Evolutionary conservation across 2,797 vertebrate genomes (phyloP).

Genomic region (Strix occidentalis): DNA sequence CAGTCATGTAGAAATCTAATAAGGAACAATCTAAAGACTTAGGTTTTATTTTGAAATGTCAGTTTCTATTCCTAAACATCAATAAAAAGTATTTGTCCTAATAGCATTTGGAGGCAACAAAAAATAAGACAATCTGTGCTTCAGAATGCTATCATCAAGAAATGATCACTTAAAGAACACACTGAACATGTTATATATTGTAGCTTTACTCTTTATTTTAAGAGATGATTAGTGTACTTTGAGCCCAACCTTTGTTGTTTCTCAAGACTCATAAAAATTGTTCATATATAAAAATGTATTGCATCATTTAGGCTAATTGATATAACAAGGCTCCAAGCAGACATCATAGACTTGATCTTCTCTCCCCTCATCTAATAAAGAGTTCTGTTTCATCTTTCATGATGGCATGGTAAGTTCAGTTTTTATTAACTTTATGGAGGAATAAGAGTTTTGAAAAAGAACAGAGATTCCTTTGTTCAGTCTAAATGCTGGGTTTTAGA

Average conservation of each 20-base stretch:
- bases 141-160: not conserved
- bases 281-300: not conserved
- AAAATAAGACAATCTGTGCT: not conserved
- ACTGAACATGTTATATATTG: not conserved
- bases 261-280: not conserved
- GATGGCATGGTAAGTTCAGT: not conserved
- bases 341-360: not conserved
- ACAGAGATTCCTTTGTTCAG: not conserved
- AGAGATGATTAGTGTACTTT: not conserved
- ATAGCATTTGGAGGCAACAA: not conserved
- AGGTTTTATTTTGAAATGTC: constrained; percentile 19
- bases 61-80: constrained; percentile 8
- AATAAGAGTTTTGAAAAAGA: not conserved
- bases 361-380: not conserved
- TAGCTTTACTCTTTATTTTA: not conserved
- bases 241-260: not conserved
- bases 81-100: not conserved
- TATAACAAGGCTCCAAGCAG: not conserved
- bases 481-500: not conserved
- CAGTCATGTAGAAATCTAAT: constrained; percentile 11
- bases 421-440: not conserved
- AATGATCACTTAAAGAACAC: not conserved
- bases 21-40: not conserved
- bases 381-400: not conserved
- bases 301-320: not conserved